phyloP scores from a whole-genome alignment of 2,888 invertebrate species.

The Hypselothyrea guttata region DNA sequence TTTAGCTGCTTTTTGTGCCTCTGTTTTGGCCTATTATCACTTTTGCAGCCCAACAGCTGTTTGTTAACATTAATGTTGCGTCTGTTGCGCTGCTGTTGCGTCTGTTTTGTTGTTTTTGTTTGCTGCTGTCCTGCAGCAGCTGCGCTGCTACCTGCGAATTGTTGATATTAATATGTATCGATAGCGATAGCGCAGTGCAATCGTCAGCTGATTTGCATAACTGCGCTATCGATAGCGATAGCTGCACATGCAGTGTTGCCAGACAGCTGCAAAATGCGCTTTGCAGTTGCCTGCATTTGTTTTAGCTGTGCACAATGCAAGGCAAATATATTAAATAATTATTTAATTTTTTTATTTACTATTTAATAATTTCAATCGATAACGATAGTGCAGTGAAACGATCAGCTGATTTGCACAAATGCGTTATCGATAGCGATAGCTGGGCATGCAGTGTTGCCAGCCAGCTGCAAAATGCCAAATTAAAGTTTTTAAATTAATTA shows the following conservation, averaged over 20 bases:
- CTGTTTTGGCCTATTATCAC: constrained; percentile 56
- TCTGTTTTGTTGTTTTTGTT: constrained; percentile 54
- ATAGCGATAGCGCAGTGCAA: constrained; percentile 30
- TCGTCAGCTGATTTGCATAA: constrained; percentile 53
- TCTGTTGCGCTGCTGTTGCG: constrained; percentile 48
- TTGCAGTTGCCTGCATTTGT: constrained; percentile 3
- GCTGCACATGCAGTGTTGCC: constrained; percentile 30
- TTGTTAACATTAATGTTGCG: constrained; percentile 50
- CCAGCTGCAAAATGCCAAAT: neutral
- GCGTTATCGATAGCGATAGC: too few species aligned
- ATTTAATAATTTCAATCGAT: too few species aligned
- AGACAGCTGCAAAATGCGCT: constrained; percentile 32
- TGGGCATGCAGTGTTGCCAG: too few species aligned
- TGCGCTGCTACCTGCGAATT: constrained; percentile 56
- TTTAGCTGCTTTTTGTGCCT: constrained; percentile 41
- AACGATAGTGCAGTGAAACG: too few species aligned
- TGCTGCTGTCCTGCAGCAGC: constrained; percentile 58
- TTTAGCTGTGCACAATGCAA: constrained; percentile 1
- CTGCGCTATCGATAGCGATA: constrained; percentile 40
- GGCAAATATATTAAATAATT: neutral
- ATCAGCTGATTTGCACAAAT: too few species aligned
- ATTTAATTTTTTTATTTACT: too few species aligned
- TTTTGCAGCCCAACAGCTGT: constrained; percentile 42
- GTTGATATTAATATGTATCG: constrained; percentile 50
- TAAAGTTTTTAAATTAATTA: neutral